Conservation (phyloP, 2,113 vertebrate genomes). For the Ornithorhynchus anatinus region DNA sequence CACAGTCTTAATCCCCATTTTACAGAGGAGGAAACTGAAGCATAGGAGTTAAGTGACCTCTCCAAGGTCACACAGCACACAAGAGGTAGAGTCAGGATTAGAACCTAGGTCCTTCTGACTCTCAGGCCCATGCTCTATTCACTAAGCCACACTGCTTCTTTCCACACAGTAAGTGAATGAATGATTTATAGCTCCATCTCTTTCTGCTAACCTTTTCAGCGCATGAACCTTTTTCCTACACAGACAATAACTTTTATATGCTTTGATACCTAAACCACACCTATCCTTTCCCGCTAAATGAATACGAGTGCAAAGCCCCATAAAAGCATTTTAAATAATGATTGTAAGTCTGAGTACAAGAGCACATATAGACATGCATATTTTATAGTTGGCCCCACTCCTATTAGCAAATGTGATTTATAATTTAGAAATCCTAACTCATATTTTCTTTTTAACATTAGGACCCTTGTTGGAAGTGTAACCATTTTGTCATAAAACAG, state of each 20-base stretch:
- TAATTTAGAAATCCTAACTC: constrained; percentile 6
- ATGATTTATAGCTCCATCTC: background rate
- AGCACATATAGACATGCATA: constrained; percentile 6
- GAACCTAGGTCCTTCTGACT: too few species aligned
- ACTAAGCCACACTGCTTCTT: too few species aligned
- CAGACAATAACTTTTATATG: constrained; percentile 37
- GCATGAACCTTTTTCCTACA: constrained; percentile 32
- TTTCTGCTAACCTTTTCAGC: constrained; percentile 36
- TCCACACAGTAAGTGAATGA: too few species aligned
- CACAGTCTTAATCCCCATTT: too few species aligned
- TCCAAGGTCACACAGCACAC: too few species aligned
- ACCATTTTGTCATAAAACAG: background rate
- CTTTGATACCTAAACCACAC: constrained; percentile 47
- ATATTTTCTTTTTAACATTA: constrained; percentile 1
- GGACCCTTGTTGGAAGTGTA: background rate
- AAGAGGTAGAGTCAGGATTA: too few species aligned
- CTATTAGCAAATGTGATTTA: constrained; percentile 18
- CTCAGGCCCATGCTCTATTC: too few species aligned
- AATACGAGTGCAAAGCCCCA: constrained; percentile 40
- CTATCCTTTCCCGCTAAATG: constrained; percentile 25
- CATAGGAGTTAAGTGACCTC: too few species aligned
- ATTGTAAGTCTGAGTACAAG: constrained; percentile 1
- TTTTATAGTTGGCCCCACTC: constrained; percentile 25
- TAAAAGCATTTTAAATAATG: constrained; percentile 46
- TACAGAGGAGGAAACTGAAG: too few species aligned